A percentile compares a stretch with the other conserved stretches of the same genome.
Conservation (phyloP, 1,140 invertebrate genomes). For the Agrypnia vestita region DNA sequence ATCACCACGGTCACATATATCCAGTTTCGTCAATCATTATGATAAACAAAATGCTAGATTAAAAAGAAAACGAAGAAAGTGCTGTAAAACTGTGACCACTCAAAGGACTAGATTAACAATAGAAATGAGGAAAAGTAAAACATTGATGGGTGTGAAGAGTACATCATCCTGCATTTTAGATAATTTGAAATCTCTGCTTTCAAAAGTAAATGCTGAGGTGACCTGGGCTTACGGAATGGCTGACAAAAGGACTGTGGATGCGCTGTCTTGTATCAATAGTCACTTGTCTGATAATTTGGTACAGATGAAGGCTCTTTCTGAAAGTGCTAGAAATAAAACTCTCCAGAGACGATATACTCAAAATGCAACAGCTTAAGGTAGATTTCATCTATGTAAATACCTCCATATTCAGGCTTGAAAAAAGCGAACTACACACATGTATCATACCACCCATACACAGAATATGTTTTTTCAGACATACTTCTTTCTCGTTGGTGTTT, state of each 20-base stretch:
- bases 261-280: slow-evolving; percentile 2
- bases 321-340: slow-evolving; percentile 17
- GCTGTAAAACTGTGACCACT: slow-evolving; percentile 15
- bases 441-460: too few species aligned
- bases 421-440: too few species aligned
- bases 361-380: neutral
- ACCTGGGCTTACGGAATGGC: slow-evolving; percentile 20
- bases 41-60: slow-evolving; percentile 1
- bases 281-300: neutral
- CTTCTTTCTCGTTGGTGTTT: too few species aligned
- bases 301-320: slow-evolving; percentile 26
- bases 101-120: slow-evolving; percentile 20
- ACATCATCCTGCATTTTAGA: slow-evolving; percentile 9
- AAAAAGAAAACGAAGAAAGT: slow-evolving; percentile 20
- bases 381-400: too few species aligned
- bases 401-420: too few species aligned
- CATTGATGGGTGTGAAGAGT: neutral
- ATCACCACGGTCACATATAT: too few species aligned
- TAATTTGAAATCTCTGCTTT: slow-evolving; percentile 17
- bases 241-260: slow-evolving; percentile 6
- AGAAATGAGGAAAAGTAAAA: slow-evolving; percentile 9
- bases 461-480: too few species aligned
- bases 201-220: slow-evolving; percentile 33
- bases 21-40: neutral
- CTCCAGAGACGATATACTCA: neutral